phyloP scores from a whole-genome alignment of 2,113 vertebrate species.

The Chaetops frenatus region DNA sequence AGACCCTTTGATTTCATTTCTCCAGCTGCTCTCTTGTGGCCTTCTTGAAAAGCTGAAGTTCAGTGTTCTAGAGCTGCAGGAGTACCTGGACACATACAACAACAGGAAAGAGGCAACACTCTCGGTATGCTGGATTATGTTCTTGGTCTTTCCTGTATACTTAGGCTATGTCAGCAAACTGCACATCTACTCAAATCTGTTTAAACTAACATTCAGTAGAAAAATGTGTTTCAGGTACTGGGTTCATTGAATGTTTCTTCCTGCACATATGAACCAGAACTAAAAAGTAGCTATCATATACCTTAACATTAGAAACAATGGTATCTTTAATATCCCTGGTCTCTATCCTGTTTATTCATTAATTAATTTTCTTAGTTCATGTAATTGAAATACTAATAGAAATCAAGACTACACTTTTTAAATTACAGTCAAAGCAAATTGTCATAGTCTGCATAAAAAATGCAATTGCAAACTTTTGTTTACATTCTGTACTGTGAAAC shows the following conservation, averaged over 20 bases:
- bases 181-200: background rate
- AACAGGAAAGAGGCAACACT: constrained; percentile 90
- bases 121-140: constrained; percentile 74
- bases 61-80: constrained; percentile 94
- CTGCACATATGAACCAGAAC: background rate
- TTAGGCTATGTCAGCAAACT: background rate
- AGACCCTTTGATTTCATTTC: background rate
- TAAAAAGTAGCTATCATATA: background rate
- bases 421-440: background rate
- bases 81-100: constrained; percentile 97
- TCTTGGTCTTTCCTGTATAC: background rate
- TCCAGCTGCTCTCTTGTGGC: constrained; percentile 94
- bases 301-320: background rate
- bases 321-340: background rate
- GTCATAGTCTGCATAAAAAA: background rate
- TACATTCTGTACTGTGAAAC: background rate
- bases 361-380: background rate
- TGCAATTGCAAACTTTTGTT: background rate
- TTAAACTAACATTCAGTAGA: background rate
- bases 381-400: background rate
- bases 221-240: background rate
- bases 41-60: constrained; percentile 98
- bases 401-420: background rate
- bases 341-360: background rate
- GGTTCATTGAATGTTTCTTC: background rate